phyloP scores from a whole-genome alignment of 2,888 invertebrate species.

The Agrilus biguttatus region DNA sequence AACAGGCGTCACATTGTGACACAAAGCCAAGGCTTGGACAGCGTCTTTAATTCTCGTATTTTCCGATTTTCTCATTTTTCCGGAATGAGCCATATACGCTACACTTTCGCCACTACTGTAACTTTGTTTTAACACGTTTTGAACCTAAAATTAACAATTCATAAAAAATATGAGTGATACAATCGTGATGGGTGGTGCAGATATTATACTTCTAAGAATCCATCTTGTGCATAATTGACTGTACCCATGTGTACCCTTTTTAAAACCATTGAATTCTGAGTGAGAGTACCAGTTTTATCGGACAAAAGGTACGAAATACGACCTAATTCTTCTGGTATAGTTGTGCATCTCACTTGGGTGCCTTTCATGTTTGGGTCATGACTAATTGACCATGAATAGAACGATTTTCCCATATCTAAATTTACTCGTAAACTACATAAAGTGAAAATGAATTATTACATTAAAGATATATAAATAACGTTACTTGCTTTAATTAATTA shows the following conservation, averaged over 20 bases:
- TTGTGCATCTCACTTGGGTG: conserved; percentile 92
- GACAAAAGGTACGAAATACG: conserved; percentile 91
- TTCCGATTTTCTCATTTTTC: conserved; percentile 49
- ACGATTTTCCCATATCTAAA: conserved; percentile 96
- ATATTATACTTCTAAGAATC: conserved; percentile 61
- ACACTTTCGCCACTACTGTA: conserved; percentile 20
- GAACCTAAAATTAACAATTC: conserved; percentile 25
- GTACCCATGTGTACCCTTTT: conserved; percentile 91
- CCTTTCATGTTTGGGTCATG: conserved; percentile 85
- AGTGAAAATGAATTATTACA: background rate
- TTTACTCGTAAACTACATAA: conserved; percentile 82
- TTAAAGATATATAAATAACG: background rate
- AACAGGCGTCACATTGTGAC: conserved; percentile 98
- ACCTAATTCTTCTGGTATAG: conserved; percentile 96
- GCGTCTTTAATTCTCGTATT: conserved; percentile 72
- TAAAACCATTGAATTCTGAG: conserved; percentile 98
- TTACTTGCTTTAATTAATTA: background rate
- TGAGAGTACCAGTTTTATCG: conserved; percentile 96
- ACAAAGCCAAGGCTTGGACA: conserved; percentile 87
- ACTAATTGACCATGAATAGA: conserved; percentile 94
- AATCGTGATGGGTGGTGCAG: background rate
- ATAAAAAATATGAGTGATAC: background rate
- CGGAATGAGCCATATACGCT: conserved; percentile 12
- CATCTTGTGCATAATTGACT: conserved; percentile 75
- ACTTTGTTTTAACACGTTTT: conserved; percentile 31